Evolutionary conservation across 1,140 invertebrate species (phyloP).

Genomic region (Drosophila athabasca): DNA sequence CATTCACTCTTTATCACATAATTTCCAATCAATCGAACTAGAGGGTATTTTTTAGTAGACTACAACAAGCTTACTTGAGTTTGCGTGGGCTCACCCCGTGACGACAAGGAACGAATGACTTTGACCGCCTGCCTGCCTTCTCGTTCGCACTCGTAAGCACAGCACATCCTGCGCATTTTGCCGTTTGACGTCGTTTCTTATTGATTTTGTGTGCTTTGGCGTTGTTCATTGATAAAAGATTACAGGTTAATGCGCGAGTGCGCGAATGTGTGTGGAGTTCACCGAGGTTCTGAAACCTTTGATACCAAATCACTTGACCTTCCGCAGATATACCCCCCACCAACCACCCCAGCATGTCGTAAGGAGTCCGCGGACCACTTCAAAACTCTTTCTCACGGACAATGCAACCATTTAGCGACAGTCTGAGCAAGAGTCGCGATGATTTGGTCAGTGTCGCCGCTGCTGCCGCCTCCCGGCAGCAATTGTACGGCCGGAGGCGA

Average conservation of each 20-base stretch:
- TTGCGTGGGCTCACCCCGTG: conserved; percentile 31
- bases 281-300: not conserved
- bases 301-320: conserved; percentile 12
- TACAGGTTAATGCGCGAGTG: conserved; percentile 11
- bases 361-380: conserved; percentile 24
- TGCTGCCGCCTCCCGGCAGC: conserved; percentile 51
- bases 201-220: conserved; percentile 49
- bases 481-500: conserved; percentile 54
- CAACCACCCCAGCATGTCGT: conserved; percentile 57
- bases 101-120: no score
- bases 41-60: no score
- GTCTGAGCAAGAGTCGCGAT: conserved; percentile 79
- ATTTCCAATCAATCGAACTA: no score
- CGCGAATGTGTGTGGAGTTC: conserved; percentile 3
- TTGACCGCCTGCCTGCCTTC: conserved; percentile 8
- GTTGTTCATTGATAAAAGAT: conserved; percentile 77
- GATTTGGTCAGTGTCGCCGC: conserved; percentile 70
- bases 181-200: conserved; percentile 55
- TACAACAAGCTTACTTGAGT: no score
- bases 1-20: no score
- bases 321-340: conserved; percentile 19
- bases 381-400: conserved; percentile 51
- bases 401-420: conserved; percentile 81
- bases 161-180: conserved; percentile 44
- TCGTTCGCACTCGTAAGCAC: conserved; percentile 7